Evolutionary conservation across 2,888 invertebrate species (phyloP), one percentile per base, ranked within the genome.

Genomic region (Ochropacha duplaris): DNA sequence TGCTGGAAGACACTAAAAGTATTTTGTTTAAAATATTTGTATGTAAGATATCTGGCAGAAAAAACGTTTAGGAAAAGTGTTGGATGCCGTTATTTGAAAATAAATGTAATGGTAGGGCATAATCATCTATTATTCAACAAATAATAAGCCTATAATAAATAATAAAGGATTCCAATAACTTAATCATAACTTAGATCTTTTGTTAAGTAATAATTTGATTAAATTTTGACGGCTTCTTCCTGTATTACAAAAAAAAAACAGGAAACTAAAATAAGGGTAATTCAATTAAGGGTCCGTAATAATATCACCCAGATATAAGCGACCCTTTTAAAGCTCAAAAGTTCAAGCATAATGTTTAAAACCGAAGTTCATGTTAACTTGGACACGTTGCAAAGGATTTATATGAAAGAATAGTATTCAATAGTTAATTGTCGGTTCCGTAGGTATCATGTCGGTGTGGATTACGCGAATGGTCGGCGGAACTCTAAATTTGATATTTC

Each of bases 151-250:
- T 19, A 52, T 76, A 71, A 68, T 61, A 36, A 49, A 58, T 64
- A 59, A 64, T 68, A 58, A 61, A 56, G 63, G 65, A 57, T 14
- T 8, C 31, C 44, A 49, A 55, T 65, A 74, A 68, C 68, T 69
- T 79, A 86, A 87, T 89, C 88, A 89, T 89, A 89, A 88, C 77
- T 72, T 71, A 58, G 68, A 58, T 65, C 77, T 69, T 63, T 84
- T 88, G 75, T 81, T 62, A 62, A 62, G 78, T 68, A 74, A 67
- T 89, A 88, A 90, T 90, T 90, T 89, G 87, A 90, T 90, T 90
- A 90, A 89, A 86, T 83, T 86, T 87, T 90, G 89, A 90, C 89
- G 69, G 78, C 81, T 85, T 69, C 83, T 85, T 90, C 89, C 88
- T 86, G 87, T 81, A 62, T 59, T 59, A 68, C 77, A 70, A 70